Evolutionary conservation across 2,113 vertebrate genomes (phyloP), one percentile per base, ranked within the genome.

Genomic region (Clarias macrocephalus): DNA sequence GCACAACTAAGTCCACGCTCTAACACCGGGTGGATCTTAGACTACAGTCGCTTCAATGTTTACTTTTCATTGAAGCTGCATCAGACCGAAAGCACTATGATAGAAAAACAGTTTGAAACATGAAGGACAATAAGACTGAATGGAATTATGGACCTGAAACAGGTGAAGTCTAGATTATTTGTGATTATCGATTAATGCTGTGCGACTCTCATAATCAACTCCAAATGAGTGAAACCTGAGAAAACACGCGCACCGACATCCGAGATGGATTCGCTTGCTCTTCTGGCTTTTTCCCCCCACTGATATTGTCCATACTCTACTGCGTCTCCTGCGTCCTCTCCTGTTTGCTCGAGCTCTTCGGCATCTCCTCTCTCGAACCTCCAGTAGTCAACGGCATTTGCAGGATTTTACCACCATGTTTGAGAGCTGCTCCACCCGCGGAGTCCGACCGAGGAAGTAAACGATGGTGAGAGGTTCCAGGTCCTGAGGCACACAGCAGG

Each of bases 401-500:
- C 95, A 96, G 83, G 95, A 94, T 83, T 94, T 95, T 83, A 96
- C 95, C 59, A 96, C 95, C 95, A 96, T 96, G 86, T 96, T 96
- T 90, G 95, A 96, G 68, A 96, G 95, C 89, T 96, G 95, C 88
- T 96, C 95, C 21, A 96, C 95, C 2, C 95, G 94, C 3, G 95
- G 94, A 0, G 92, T 94, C 82, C 95, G 94, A 33, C 95, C 95
- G 9, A 95, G 92, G 89, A 93, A 96, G 90, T 96, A 96, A 88
- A 96, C 94, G 5, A 96, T 96, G 90, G 95, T 96, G 92, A 96
- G 95, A 76, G 95, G 95, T 92, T 96, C 95, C 91, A 96, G 94
- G 89, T 95, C 95, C 90, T 96, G 95, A 57, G 95, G 95, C 2
- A 96, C 95, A 42, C 95, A 96, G 93, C 95, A 96, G 37, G 95